Evolutionary conservation across 2,113 vertebrate species (phyloP).

Genomic region (Aegotheles bennettii): DNA sequence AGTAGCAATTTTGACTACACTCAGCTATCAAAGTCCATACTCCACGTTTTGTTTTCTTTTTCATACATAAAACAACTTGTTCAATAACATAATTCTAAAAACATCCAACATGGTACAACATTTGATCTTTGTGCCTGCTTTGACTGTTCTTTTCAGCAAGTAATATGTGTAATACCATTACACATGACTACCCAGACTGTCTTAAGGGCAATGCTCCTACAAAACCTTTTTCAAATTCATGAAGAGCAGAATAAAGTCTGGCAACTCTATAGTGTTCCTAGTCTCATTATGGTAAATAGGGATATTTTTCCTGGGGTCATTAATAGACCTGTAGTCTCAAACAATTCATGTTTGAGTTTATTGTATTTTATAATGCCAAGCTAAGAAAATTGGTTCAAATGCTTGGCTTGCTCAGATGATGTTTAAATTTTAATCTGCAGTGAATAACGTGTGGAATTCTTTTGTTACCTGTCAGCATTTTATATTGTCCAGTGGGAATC

Average conservation of each 20-base stretch:
- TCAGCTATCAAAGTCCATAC: not conserved
- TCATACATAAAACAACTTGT: not conserved
- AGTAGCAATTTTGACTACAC: not conserved
- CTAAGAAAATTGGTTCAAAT: conserved; percentile 4
- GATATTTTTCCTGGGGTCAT: not conserved
- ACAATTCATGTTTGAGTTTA: not conserved
- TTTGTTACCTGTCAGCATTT: conserved; percentile 71
- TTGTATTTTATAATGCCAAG: not conserved
- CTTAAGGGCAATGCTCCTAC: not conserved
- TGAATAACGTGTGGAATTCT: conserved; percentile 43
- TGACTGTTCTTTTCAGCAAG: not conserved
- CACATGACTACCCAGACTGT: not conserved
- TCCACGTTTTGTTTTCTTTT: not conserved
- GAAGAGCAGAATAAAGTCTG: not conserved
- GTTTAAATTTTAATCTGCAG: conserved; percentile 73
- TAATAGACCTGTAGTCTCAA: not conserved
- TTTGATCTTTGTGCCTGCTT: not conserved
- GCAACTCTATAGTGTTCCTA: not conserved
- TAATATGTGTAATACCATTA: fast-evolving
- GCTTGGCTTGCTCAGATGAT: conserved; percentile 14
- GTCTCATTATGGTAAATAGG: not conserved
- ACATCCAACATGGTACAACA: not conserved
- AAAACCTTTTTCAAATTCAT: not conserved
- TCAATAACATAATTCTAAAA: not conserved
- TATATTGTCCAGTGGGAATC: conserved; percentile 65